These are phyloP conservation scores for Hypomecis punctinalis DNA, from an alignment of 2,888 invertebrate species.

Conservation along the genomic window DNA sequence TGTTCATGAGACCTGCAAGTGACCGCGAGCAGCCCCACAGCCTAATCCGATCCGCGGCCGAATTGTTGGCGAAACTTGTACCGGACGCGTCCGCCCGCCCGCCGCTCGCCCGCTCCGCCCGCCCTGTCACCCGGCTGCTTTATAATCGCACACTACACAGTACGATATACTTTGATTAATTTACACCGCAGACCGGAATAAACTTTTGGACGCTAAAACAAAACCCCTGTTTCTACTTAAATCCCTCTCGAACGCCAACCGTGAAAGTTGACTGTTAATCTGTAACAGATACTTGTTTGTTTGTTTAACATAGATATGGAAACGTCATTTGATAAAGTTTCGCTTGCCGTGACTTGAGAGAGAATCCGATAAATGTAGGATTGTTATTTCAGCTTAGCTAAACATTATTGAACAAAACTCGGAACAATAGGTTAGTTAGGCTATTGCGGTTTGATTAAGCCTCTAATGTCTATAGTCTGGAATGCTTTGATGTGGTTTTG, in stretches of 20 bases:
- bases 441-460: slow-evolving; percentile 25
- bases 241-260: slow-evolving; percentile 64
- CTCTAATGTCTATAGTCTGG: slow-evolving; percentile 5
- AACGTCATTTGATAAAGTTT: slow-evolving; percentile 57
- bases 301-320: slow-evolving; percentile 53
- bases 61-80: slow-evolving; percentile 75
- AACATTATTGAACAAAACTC: slow-evolving; percentile 51
- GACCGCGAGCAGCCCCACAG: slow-evolving; percentile 73
- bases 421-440: slow-evolving; percentile 33
- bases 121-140: slow-evolving; percentile 59
- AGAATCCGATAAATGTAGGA: slow-evolving; percentile 63
- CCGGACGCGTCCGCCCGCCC: slow-evolving; percentile 53
- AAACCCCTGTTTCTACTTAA: slow-evolving; percentile 72
- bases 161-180: slow-evolving; percentile 79
- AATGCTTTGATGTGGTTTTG: slow-evolving; percentile 6
- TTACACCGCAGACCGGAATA: slow-evolving; percentile 74
- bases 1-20: slow-evolving; percentile 76
- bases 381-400: slow-evolving; percentile 58
- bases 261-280: slow-evolving; percentile 73
- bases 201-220: slow-evolving; percentile 76
- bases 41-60: slow-evolving; percentile 77
- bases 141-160: slow-evolving; percentile 72
- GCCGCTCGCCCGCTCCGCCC: slow-evolving; percentile 23
- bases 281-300: slow-evolving; percentile 65
- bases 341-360: slow-evolving; percentile 48